Conservation (phyloP, 2,797 vertebrate species). For the Meda fulgida region DNA sequence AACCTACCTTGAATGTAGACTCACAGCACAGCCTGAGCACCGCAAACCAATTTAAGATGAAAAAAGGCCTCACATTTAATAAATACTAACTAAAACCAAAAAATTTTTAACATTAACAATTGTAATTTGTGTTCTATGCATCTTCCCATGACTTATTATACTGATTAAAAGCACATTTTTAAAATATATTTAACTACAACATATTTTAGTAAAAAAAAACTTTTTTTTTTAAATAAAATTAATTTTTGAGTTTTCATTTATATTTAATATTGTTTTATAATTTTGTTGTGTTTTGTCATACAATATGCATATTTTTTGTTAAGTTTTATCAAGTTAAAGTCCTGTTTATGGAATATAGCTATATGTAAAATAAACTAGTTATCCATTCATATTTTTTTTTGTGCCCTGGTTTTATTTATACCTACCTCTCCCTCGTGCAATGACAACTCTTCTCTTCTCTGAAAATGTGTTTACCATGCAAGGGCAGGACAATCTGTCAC, state of each 20-base stretch:
- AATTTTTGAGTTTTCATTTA: too few relatives aligned
- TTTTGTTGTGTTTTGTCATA: not conserved
- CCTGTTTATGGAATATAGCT: too few relatives aligned
- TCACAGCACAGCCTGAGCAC: slow-evolving; percentile 19
- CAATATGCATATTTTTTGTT: too few relatives aligned
- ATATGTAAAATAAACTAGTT: too few relatives aligned
- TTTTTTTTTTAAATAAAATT: too few relatives aligned
- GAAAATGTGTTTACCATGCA: too few relatives aligned
- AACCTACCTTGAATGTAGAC: slow-evolving; percentile 58
- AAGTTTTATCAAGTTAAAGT: too few relatives aligned
- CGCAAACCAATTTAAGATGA: not conserved
- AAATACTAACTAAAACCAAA: slow-evolving; percentile 30
- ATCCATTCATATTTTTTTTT: too few relatives aligned
- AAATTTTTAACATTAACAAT: not conserved
- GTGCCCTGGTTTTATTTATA: too few relatives aligned
- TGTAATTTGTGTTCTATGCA: not conserved
- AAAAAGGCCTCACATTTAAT: slow-evolving; percentile 25
- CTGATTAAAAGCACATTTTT: not conserved
- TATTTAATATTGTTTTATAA: not conserved
- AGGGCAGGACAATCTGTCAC: not conserved
- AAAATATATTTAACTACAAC: not conserved
- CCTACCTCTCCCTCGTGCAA: too few relatives aligned
- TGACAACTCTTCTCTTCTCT: too few relatives aligned
- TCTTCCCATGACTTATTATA: not conserved
- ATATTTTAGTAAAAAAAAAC: not conserved